These are phyloP conservation scores for Phaedon cochleariae DNA, from an alignment of 2,888 invertebrate species.

Conservation along the genomic window DNA sequence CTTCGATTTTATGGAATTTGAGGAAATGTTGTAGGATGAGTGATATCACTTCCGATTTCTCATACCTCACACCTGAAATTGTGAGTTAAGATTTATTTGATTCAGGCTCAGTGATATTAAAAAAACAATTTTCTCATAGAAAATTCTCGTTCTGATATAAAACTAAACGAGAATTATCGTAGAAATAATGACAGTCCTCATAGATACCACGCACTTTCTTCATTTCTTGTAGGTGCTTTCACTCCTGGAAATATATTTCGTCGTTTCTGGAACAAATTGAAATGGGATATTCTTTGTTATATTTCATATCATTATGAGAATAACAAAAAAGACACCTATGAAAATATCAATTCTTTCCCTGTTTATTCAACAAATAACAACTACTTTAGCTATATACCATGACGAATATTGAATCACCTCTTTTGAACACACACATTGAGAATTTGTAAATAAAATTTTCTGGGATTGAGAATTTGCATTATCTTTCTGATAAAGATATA, in stretches of 20 bases:
- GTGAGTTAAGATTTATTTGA: neutral
- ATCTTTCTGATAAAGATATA: no score
- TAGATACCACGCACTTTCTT: neutral
- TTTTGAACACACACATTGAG: no score
- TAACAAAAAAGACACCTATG: no score
- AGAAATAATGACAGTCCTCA: slow-evolving; percentile 6
- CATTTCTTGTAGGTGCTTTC: slow-evolving; percentile 4
- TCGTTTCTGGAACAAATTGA: no score
- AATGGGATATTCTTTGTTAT: no score
- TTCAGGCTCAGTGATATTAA: neutral
- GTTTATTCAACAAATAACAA: no score
- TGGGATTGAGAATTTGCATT: no score
- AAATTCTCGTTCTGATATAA: neutral
- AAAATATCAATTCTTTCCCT: no score
- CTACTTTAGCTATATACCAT: no score
- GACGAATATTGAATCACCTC: no score
- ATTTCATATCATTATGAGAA: no score
- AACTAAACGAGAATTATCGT: slow-evolving; percentile 3
- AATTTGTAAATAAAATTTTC: no score
- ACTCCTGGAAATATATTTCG: neutral
- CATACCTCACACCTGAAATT: neutral
- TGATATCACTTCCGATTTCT: slow-evolving; percentile 1
- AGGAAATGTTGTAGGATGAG: neutral
- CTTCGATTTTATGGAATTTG: neutral
- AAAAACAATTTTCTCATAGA: neutral